Conservation (phyloP, 2,113 vertebrate species). For the Columba livia region DNA sequence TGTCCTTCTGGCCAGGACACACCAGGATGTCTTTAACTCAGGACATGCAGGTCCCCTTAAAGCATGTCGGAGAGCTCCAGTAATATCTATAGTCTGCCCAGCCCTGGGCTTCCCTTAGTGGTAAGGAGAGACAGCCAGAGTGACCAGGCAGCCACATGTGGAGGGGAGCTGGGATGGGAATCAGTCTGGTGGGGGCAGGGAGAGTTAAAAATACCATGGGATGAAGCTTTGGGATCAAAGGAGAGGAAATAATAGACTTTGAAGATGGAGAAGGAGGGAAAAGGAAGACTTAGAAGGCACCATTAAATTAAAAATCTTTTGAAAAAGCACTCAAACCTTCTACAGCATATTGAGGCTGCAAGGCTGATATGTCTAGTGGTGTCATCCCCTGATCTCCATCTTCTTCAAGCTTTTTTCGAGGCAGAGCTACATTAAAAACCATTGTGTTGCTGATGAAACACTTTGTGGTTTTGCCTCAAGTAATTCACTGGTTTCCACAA, state of each 20-base stretch:
- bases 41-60: background rate
- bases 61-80: background rate
- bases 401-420: constrained; percentile 5
- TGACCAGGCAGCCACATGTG: background rate
- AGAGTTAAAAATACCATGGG: constrained; percentile 48
- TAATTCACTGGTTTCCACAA: constrained; percentile 54
- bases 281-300: constrained; percentile 23
- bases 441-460: constrained; percentile 58
- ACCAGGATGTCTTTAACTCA: fast-evolving
- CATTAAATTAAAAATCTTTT: constrained; percentile 35
- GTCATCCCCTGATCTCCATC: background rate
- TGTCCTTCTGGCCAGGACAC: background rate
- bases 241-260: constrained; percentile 58
- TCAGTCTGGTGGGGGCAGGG: background rate
- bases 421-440: constrained; percentile 7
- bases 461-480: constrained; percentile 46
- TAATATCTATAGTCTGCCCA: background rate
- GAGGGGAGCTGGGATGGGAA: background rate
- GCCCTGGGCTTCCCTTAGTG: background rate
- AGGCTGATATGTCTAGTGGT: background rate
- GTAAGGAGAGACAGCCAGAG: background rate
- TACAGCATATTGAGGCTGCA: background rate
- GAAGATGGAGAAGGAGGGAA: constrained; percentile 28
- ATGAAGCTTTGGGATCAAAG: constrained; percentile 55
- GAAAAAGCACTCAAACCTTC: background rate